Conservation (phyloP, 2,113 vertebrate genomes). For the Actenoides lindsayi region DNA sequence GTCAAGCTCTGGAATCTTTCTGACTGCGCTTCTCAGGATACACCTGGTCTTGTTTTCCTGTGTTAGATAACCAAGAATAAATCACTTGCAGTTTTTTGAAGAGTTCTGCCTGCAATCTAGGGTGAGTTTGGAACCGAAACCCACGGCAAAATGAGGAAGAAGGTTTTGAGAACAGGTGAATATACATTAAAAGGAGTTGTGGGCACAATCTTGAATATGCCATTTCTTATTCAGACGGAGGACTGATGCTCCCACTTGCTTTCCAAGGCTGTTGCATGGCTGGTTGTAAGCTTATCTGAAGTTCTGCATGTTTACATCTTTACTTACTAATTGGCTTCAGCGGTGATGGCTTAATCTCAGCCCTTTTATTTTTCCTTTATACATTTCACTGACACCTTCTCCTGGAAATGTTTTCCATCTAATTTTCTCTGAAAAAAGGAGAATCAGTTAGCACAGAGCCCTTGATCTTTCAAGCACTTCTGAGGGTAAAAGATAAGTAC, state of each 20-base stretch:
- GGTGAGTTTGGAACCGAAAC: not conserved
- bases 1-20: not conserved
- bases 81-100: not conserved
- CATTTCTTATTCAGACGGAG: not conserved
- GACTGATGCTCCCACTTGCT: not conserved
- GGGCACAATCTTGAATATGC: not conserved
- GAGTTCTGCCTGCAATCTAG: not conserved
- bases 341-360: not conserved
- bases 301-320: not conserved
- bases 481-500: not conserved
- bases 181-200: not conserved
- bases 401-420: not conserved
- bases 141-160: not conserved
- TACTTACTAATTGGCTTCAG: not conserved
- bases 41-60: not conserved
- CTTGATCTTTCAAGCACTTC: not conserved
- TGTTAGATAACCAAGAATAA: not conserved
- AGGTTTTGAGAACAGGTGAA: not conserved
- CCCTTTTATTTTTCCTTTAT: not conserved
- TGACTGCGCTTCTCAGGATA: not conserved
- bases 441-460: not conserved
- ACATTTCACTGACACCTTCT: not conserved
- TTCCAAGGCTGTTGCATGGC: not conserved
- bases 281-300: not conserved
- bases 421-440: not conserved